Conservation (phyloP, 2,113 vertebrate genomes). For the Cyphomyrus plagiostoma region DNA sequence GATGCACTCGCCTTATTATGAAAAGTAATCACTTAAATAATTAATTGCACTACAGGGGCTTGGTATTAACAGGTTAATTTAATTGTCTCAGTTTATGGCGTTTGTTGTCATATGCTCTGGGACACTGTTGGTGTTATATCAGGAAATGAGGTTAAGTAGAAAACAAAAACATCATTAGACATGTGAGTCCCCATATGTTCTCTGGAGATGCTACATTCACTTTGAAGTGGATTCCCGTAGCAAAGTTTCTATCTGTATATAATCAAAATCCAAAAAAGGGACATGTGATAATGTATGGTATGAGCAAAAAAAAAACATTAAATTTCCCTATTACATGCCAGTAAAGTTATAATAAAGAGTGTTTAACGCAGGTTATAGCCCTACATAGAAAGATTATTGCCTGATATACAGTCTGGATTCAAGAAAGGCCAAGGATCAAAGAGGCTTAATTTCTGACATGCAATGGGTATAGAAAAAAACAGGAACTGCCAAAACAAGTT, state of each 20-base stretch:
- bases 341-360: not conserved
- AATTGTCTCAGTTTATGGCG: slow-evolving; percentile 15
- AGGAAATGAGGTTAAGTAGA: no score
- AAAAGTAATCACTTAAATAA: slow-evolving; percentile 20
- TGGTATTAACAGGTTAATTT: slow-evolving; percentile 20
- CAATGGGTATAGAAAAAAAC: not conserved
- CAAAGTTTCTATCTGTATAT: not conserved
- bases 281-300: not conserved
- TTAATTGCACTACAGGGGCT: slow-evolving; percentile 14
- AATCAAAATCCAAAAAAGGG: not conserved
- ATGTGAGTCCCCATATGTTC: no score
- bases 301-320: not conserved
- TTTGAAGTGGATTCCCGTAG: no score
- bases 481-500: not conserved
- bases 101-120: not conserved
- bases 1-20: slow-evolving; percentile 10
- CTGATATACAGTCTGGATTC: not conserved
- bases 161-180: no score
- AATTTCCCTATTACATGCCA: not conserved
- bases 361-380: not conserved
- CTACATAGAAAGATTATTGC: not conserved
- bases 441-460: not conserved
- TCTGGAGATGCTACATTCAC: no score
- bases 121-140: no score
- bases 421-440: not conserved